Percentiles rank a stretch among this genome's conserved stretches.
phyloP scores from a whole-genome alignment of 2,797 vertebrate genomes.

The Cyprinodon diabolis region DNA sequence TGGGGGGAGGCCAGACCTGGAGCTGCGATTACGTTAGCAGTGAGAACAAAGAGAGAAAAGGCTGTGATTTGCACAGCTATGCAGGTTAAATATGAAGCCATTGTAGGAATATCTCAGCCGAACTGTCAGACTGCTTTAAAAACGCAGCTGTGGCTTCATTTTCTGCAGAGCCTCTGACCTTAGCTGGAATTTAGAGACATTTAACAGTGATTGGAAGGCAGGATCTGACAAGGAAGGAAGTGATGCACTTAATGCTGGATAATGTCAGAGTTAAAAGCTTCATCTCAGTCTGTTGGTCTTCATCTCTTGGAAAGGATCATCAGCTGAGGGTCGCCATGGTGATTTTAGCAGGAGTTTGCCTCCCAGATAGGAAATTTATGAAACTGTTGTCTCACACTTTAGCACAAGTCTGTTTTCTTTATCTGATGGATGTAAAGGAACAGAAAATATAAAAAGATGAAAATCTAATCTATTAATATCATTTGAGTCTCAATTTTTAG shows the following conservation, averaged over 20 bases:
- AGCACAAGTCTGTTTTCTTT: neutral
- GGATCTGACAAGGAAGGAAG: too few relatives aligned
- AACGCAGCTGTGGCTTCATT: neutral
- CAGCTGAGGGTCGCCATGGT: neutral
- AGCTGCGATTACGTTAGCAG: conserved; percentile 46
- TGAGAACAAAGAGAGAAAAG: neutral
- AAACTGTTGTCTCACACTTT: neutral
- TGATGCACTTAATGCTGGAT: too few relatives aligned
- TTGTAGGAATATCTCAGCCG: neutral
- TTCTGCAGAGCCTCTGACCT: neutral
- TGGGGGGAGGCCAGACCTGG: conserved; percentile 35
- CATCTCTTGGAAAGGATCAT: neutral
- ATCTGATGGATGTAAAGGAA: neutral
- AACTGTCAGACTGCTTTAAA: neutral
- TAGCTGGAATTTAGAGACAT: too few relatives aligned
- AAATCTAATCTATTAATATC: too few relatives aligned
- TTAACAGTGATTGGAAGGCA: too few relatives aligned
- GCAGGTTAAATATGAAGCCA: neutral
- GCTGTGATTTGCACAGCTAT: conserved; percentile 8
- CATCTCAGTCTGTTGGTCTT: neutral
- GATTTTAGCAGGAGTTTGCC: too few relatives aligned
- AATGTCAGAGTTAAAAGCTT: neutral
- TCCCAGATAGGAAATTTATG: too few relatives aligned
- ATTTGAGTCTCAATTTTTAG: too few relatives aligned
- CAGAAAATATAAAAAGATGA: too few relatives aligned